Evolutionary conservation across 2,888 invertebrate genomes (phyloP).

Genomic region (Trichopria drosophilae): DNA sequence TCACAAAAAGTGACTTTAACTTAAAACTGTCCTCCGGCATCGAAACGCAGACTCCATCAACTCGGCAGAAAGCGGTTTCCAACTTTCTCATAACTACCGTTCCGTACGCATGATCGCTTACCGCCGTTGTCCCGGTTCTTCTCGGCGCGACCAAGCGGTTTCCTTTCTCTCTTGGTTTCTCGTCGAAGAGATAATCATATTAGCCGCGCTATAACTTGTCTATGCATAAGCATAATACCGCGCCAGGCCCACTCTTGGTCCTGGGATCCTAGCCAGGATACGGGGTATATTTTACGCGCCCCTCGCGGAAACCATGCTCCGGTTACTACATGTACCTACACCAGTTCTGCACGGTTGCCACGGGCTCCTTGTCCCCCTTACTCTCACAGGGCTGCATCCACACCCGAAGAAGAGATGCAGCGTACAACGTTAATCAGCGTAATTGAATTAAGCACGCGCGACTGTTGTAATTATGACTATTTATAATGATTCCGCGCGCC

Average conservation of each 20-base stretch:
- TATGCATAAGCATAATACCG: conserved; percentile 57
- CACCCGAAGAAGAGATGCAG: conserved; percentile 43
- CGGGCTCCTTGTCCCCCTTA: too few relatives aligned
- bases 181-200: conserved; percentile 57
- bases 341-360: conserved; percentile 18
- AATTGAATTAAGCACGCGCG: conserved; percentile 58
- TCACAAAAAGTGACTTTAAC: too few relatives aligned
- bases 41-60: too few relatives aligned
- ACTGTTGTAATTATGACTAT: conserved; percentile 59
- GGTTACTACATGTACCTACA: conserved; percentile 19
- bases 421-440: conserved; percentile 58
- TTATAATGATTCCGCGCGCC: conserved; percentile 53
- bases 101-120: too few relatives aligned
- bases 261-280: conserved; percentile 53
- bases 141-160: too few relatives aligned
- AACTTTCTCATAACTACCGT: too few relatives aligned
- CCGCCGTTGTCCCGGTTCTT: too few relatives aligned
- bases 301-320: conserved; percentile 33
- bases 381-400: conserved; percentile 21
- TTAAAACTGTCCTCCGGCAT: too few relatives aligned
- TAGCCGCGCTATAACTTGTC: conserved; percentile 56
- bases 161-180: too few relatives aligned
- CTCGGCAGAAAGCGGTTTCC: too few relatives aligned
- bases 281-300: conserved; percentile 49
- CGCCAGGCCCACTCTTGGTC: conserved; percentile 41